Conservation (phyloP, 1,140 invertebrate species). For the Panulirus ornatus region DNA sequence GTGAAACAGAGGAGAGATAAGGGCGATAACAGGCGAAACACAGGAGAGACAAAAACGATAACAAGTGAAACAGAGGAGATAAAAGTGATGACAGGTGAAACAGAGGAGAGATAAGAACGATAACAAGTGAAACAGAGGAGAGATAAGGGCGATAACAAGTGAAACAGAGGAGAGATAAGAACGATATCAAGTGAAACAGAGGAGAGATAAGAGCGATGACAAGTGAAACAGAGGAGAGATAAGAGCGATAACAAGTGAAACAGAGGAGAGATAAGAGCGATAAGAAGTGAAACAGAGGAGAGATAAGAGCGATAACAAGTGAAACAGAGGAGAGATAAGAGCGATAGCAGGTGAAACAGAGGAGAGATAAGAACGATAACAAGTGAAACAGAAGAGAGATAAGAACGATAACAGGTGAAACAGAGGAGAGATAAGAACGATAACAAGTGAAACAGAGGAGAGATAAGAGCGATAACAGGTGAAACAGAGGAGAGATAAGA, state of each 20-base stretch:
- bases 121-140: background rate
- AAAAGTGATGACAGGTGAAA: background rate
- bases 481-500: background rate
- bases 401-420: background rate
- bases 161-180: no score
- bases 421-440: background rate
- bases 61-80: no score
- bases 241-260: no score
- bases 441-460: background rate
- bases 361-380: background rate
- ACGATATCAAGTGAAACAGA: no score
- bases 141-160: no score
- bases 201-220: no score
- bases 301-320: background rate
- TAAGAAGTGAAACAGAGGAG: background rate
- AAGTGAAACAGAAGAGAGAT: background rate
- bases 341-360: background rate
- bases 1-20: no score
- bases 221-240: background rate
- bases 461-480: background rate
- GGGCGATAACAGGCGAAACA: no score
- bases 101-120: background rate
- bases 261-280: no score
- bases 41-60: no score
- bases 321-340: background rate